Evolutionary conservation across 1,140 invertebrate species (phyloP).

Genomic region (Lasioglossum baleicum): DNA sequence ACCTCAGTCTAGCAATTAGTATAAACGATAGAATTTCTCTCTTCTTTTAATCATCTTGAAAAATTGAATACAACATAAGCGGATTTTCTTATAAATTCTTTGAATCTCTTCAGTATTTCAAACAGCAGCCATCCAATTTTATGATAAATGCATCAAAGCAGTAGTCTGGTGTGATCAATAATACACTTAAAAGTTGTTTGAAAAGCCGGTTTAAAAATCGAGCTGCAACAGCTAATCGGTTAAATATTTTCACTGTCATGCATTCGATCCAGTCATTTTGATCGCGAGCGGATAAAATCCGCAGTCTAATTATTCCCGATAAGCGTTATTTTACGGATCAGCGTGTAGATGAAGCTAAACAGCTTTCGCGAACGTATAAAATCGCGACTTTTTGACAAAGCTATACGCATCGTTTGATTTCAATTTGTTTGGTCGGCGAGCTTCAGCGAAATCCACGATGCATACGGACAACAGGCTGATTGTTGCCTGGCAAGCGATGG

Average conservation of each 20-base stretch:
- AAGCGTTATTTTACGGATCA: neutral
- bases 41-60: too few relatives aligned
- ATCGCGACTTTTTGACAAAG: neutral
- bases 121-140: too few relatives aligned
- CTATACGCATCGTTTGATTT: constrained; percentile 4
- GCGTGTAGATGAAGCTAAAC: constrained; percentile 6
- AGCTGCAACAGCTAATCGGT: neutral
- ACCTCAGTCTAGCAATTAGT: too few relatives aligned
- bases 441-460: neutral
- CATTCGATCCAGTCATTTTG: too few relatives aligned
- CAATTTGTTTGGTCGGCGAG: constrained; percentile 4
- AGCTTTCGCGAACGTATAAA: constrained; percentile 12
- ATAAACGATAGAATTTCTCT: too few relatives aligned
- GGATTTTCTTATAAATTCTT: too few relatives aligned
- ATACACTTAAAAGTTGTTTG: too few relatives aligned
- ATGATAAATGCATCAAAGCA: too few relatives aligned
- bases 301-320: neutral
- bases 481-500: constrained; percentile 27
- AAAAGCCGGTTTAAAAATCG: neutral
- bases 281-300: too few relatives aligned
- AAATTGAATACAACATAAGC: too few relatives aligned
- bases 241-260: neutral
- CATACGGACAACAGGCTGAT: constrained; percentile 15
- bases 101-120: too few relatives aligned
- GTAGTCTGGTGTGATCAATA: too few relatives aligned